A percentile compares a stretch with the other conserved stretches of the same genome.
These are phyloP conservation scores for Drosophila hydei DNA, from an alignment of 1,140 invertebrate genomes.

Conservation along the genomic window DNA sequence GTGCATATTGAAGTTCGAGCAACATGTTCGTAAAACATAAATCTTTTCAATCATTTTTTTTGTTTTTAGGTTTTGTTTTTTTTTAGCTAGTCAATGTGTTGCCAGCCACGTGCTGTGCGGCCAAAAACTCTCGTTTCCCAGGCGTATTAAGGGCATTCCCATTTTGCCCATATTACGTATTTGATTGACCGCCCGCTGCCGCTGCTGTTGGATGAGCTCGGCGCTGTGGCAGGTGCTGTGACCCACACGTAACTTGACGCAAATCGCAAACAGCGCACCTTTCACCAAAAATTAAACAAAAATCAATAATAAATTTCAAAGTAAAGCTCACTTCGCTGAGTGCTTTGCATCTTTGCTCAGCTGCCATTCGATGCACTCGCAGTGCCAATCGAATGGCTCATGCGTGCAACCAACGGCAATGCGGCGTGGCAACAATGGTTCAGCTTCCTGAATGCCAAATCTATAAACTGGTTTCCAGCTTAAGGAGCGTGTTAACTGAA, in stretches of 20 bases:
- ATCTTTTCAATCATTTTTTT: constrained; percentile 37
- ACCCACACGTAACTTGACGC: constrained; percentile 32
- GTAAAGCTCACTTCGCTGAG: background rate
- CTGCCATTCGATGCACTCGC: constrained; percentile 7
- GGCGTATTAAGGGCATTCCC: constrained; percentile 40
- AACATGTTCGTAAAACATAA: constrained; percentile 72
- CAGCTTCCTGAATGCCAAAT: constrained; percentile 24
- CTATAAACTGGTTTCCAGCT: background rate
- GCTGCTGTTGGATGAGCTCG: background rate
- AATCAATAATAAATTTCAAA: constrained; percentile 45
- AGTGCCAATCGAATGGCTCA: background rate
- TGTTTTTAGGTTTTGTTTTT: background rate
- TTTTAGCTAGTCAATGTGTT: constrained; percentile 43
- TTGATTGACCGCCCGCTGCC: constrained; percentile 32
- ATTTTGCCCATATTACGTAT: constrained; percentile 7
- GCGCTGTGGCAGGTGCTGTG: constrained; percentile 20
- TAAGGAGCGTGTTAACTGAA: background rate
- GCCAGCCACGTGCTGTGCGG: constrained; percentile 54
- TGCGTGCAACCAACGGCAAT: background rate
- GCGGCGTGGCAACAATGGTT: background rate
- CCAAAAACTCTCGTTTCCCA: constrained; percentile 36
- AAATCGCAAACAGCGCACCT: constrained; percentile 38
- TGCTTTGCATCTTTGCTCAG: constrained; percentile 28
- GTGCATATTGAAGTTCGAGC: constrained; percentile 30
- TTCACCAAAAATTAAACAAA: constrained; percentile 49